phyloP scores from a whole-genome alignment of 2,888 invertebrate genomes.

The Entomobrya multifasciata region DNA sequence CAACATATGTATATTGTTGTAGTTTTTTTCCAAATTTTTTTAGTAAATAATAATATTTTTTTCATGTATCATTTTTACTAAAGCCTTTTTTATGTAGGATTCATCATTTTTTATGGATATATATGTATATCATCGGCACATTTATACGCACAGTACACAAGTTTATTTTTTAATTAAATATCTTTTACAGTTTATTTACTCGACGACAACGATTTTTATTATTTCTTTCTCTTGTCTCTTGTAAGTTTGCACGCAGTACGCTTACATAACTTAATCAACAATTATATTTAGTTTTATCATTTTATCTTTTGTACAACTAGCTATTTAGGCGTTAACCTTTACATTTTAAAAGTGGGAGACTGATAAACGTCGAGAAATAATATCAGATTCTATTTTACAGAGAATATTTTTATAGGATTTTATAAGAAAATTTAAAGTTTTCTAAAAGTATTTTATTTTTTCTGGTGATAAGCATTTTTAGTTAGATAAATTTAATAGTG shows the following conservation, averaged over 20 bases:
- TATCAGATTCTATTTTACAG: neutral
- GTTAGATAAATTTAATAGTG: slow-evolving; percentile 8
- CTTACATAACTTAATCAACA: no score
- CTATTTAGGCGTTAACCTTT: no score
- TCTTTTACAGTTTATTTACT: no score
- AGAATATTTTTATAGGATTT: neutral
- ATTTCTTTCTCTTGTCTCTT: no score
- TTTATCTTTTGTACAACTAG: no score
- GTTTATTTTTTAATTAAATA: no score
- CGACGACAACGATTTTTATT: no score
- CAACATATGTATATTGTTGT: slow-evolving; percentile 39
- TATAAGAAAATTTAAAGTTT: slow-evolving; percentile 24
- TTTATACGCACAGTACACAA: slow-evolving; percentile 29
- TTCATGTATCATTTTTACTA: slow-evolving; percentile 61
- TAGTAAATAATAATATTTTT: slow-evolving; percentile 58
- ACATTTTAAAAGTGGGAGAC: no score
- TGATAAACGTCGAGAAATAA: no score
- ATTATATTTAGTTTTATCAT: no score
- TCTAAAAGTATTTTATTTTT: neutral
- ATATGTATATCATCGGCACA: slow-evolving; percentile 66
- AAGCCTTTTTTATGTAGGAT: slow-evolving; percentile 67
- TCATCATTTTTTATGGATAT: no score
- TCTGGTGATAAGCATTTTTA: slow-evolving; percentile 47
- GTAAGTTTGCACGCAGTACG: no score
- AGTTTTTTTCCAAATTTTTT: neutral